A percentile compares a stretch with the other conserved stretches of the same genome.
These are phyloP conservation scores for Deilephila elpenor DNA, from an alignment of 2,888 invertebrate species.

Conservation along the genomic window DNA sequence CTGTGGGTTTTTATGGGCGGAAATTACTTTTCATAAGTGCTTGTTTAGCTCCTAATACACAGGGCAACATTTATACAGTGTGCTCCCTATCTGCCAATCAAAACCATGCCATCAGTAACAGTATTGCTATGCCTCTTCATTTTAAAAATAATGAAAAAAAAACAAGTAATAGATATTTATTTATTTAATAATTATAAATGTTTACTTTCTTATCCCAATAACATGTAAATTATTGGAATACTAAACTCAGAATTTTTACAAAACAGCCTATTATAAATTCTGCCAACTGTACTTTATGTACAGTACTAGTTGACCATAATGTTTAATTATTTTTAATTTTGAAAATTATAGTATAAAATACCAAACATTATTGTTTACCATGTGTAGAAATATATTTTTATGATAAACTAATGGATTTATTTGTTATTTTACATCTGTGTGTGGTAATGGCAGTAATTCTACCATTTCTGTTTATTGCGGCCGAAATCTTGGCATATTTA, in stretches of 20 bases:
- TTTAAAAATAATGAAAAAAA: too few species aligned
- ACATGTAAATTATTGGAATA: background rate
- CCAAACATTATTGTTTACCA: conserved; percentile 14
- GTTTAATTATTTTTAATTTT: conserved; percentile 9
- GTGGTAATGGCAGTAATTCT: background rate
- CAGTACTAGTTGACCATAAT: background rate
- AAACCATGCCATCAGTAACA: too few species aligned
- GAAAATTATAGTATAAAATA: conserved; percentile 6
- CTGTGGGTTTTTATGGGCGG: too few species aligned
- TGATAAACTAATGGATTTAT: conserved; percentile 10
- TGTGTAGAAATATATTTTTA: conserved; percentile 22
- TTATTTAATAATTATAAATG: background rate
- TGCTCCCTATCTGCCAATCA: too few species aligned
- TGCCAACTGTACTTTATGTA: conserved; percentile 14
- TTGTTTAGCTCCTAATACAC: too few species aligned
- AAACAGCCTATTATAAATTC: conserved; percentile 1
- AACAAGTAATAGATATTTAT: too few species aligned
- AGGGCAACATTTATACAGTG: too few species aligned
- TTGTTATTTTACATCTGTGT: background rate
- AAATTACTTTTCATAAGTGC: too few species aligned
- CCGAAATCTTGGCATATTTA: background rate
- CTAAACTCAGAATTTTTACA: background rate
- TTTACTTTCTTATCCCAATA: background rate
- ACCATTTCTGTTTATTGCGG: background rate
- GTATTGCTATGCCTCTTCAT: too few species aligned